Percentiles rank a stretch among this genome's conserved stretches.
These are phyloP conservation scores for Xestia xanthographa DNA, from an alignment of 2,888 invertebrate species.

Conservation along the genomic window DNA sequence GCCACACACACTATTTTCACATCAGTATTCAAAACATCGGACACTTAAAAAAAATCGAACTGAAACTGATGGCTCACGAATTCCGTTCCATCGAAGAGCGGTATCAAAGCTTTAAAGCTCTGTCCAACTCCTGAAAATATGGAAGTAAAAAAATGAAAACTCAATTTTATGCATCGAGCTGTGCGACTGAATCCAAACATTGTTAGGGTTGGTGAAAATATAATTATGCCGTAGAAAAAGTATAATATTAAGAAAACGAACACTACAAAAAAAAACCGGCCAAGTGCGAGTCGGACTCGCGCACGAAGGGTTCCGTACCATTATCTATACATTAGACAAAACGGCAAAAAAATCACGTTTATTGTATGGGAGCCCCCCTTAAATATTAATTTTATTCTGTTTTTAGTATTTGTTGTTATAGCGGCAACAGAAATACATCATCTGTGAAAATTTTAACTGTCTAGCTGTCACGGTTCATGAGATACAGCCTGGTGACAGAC, in stretches of 20 bases:
- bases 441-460: too few relatives aligned
- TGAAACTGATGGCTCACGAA: neutral
- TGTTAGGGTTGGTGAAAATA: neutral
- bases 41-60: neutral
- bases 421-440: too few relatives aligned
- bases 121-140: neutral
- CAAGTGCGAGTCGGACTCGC: too few relatives aligned
- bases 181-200: neutral
- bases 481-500: too few relatives aligned
- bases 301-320: too few relatives aligned
- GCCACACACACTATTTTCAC: neutral
- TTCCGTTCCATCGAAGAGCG: too few relatives aligned
- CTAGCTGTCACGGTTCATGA: too few relatives aligned
- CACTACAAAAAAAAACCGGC: neutral
- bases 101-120: neutral
- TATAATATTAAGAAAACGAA: neutral
- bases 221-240: neutral
- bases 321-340: too few relatives aligned
- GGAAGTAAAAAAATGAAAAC: neutral
- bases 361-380: too few relatives aligned
- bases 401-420: too few relatives aligned
- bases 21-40: neutral
- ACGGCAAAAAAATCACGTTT: too few relatives aligned
- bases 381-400: too few relatives aligned
- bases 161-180: neutral